Evolutionary conservation across 2,797 vertebrate genomes (phyloP).

Genomic region (Platyrinchus mystaceus): DNA sequence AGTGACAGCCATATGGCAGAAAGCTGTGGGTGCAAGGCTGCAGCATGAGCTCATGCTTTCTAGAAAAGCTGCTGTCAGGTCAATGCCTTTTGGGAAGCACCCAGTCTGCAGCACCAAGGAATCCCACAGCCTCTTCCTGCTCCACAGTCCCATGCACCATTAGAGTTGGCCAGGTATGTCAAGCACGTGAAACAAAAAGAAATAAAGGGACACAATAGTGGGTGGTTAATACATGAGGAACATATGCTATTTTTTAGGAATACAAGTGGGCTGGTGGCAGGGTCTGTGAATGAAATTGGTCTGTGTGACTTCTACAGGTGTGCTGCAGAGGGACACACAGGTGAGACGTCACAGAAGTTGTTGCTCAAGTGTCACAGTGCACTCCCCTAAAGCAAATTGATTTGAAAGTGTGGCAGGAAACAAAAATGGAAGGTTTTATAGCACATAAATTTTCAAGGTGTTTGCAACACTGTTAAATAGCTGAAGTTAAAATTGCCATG

Average conservation of each 20-base stretch:
- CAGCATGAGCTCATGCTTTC: not conserved
- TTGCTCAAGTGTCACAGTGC: not conserved
- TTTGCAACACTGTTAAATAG: not conserved
- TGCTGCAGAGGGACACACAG: not conserved
- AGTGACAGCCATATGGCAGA: not conserved
- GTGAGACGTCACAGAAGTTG: not conserved
- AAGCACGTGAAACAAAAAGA: not conserved
- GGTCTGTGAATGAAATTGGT: not conserved
- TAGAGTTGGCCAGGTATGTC: not conserved
- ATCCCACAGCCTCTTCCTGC: not conserved
- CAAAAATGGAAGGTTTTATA: not conserved
- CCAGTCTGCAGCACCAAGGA: not conserved
- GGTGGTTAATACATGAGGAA: not conserved
- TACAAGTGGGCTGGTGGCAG: not conserved
- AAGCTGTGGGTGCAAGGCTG: not conserved
- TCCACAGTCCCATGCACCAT: not conserved
- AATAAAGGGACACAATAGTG: not conserved
- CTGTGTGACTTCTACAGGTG: not conserved
- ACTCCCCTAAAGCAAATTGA: not conserved
- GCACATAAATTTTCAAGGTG: not conserved
- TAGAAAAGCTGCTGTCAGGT: not conserved
- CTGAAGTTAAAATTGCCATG: not conserved
- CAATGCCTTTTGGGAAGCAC: not conserved
- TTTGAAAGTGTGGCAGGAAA: not conserved
- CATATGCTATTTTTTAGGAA: not conserved